Conservation (phyloP, 2,797 vertebrate genomes). For the Enteromius afrohamiltoni region DNA sequence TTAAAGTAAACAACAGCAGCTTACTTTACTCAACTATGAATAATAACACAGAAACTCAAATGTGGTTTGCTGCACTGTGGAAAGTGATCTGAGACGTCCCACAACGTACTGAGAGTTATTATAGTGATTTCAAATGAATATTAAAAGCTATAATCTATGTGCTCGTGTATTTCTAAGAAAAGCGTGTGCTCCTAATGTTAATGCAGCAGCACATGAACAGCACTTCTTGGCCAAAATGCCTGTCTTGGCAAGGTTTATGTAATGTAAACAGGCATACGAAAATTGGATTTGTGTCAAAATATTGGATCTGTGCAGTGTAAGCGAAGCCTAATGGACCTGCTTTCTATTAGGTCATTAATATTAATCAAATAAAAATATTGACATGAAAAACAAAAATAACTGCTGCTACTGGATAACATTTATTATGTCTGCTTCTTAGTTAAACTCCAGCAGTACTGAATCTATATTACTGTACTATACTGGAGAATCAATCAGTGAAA, state of each 20-base stretch:
- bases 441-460: background rate
- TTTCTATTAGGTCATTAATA: conserved; percentile 6
- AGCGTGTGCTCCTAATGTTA: background rate
- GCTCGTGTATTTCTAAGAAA: background rate
- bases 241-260: conserved; percentile 3
- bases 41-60: background rate
- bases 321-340: conserved; percentile 16
- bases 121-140: background rate
- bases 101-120: background rate
- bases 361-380: conserved; percentile 31
- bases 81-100: background rate
- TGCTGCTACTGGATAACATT: background rate
- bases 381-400: conserved; percentile 8
- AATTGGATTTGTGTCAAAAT: conserved; percentile 29
- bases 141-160: background rate
- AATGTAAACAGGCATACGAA: background rate
- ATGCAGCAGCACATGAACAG: background rate
- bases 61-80: background rate
- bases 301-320: background rate
- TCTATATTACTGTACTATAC: background rate
- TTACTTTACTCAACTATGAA: background rate
- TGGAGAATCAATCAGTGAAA: background rate
- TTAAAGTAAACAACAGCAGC: conserved; percentile 9
- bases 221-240: background rate
- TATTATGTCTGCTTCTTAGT: background rate